Base-by-base conservation (phyloP, 1,140 invertebrate genomes). In the Hycleus phaleratus region DNA sequence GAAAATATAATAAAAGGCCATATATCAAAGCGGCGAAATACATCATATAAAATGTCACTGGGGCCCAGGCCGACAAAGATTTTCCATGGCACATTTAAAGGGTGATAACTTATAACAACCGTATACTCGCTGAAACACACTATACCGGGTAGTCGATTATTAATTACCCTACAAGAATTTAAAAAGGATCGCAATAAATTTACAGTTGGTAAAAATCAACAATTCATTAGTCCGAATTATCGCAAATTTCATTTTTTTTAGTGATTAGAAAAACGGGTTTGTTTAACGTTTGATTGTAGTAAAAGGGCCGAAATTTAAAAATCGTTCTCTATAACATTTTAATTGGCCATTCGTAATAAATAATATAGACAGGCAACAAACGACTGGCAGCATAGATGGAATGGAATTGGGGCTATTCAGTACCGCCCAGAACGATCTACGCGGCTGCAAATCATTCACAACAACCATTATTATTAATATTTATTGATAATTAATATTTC, bases 391-490 rank as follows among this genome's bases (percentile, higher is more conserved):
- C 49, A 32, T 32, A 32, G 32, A 18, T 18, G 42, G 46, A 50
- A 51, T 32, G 32, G 58, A 42, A 43, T 51, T 42, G 62, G 55
- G 47, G 24, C 50, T 24, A 42, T 25, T 32, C 48, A n/a, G 54
- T 52, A 58, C 56, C 59, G 62, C 62, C 62, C 56, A 60, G 55
- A 61, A 32, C 32, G 59, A 51, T 52, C 48, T 61, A 25, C 44
- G 39, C 46, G 54, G 59, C 56, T 44, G 59, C 62, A 64, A 64
- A 64, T 64, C 62, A 64, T 61, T 50, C 52, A 48, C 56, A 64
- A 64, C 62, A 52, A 59, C 56, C 59, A 56, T 46, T 45, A 58
- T 64, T 64, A 64, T 64, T 64, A 64, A 64, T 61, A 64, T 64
- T 64, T 59, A 59, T 59, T 59, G 52, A 52, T 59, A 51, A 59